A percentile compares a stretch with the other conserved stretches of the same genome.
phyloP scores from a whole-genome alignment of 2,113 vertebrate genomes.

The Pithys albifrons region DNA sequence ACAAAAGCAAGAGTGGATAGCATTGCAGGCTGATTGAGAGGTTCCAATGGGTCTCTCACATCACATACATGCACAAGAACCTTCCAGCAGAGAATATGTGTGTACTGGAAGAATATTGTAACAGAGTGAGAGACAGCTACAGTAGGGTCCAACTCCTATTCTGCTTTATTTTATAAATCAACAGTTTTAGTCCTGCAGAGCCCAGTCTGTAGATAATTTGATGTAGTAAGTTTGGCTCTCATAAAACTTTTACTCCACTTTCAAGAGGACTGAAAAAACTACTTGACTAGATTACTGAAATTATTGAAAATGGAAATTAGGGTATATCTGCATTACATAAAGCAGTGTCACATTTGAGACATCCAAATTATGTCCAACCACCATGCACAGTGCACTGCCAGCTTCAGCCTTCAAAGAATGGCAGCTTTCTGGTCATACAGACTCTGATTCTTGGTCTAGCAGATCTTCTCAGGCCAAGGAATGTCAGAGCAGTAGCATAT shows the following conservation, averaged over 20 bases:
- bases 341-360: neutral
- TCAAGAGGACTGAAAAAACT: neutral
- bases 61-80: neutral
- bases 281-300: neutral
- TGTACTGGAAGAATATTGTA: neutral
- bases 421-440: neutral
- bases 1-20: neutral
- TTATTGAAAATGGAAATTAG: neutral
- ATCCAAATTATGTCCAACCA: neutral
- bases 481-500: neutral
- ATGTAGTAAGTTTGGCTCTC: neutral
- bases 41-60: neutral
- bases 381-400: neutral
- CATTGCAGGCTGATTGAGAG: neutral
- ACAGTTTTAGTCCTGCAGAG: neutral
- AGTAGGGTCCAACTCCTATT: neutral
- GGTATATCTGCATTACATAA: neutral
- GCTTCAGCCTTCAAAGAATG: neutral
- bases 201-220: neutral
- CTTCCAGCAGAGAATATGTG: slow-evolving; percentile 65
- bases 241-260: neutral
- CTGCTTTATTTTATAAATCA: neutral
- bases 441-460: neutral
- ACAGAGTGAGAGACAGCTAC: neutral
- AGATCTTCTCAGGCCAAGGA: neutral